These are phyloP conservation scores for Mesodorylaimus sp. DNA, from an alignment of 2,888 invertebrate genomes.

Conservation along the genomic window DNA sequence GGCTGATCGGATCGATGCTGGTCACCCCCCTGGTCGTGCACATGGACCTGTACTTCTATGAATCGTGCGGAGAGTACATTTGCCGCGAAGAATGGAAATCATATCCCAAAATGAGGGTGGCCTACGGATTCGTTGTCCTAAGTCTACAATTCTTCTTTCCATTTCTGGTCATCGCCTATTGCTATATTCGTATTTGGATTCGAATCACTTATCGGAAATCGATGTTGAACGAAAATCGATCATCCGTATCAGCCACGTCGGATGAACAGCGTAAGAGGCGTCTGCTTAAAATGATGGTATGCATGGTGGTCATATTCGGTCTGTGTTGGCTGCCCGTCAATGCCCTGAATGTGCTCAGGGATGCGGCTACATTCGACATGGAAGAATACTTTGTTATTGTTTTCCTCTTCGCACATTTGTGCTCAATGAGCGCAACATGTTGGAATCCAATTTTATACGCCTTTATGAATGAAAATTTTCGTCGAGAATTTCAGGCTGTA, in stretches of 20 bases:
- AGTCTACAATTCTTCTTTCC: constrained; percentile 81
- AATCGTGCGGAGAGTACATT: constrained; percentile 41
- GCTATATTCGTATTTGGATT: constrained; percentile 75
- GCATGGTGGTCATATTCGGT: constrained; percentile 86
- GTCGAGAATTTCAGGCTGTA: constrained; percentile 55
- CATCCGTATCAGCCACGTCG: no score
- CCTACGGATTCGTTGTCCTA: constrained; percentile 68
- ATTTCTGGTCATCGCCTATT: constrained; percentile 75
- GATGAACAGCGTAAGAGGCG: constrained; percentile 70
- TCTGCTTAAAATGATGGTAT: constrained; percentile 88
- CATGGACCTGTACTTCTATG: constrained; percentile 36
- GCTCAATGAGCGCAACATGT: constrained; percentile 79
- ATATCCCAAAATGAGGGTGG: constrained; percentile 50
- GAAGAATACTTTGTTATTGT: constrained; percentile 42
- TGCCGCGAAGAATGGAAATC: constrained; percentile 58
- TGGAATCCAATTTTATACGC: constrained; percentile 87
- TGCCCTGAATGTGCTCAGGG: constrained; percentile 54
- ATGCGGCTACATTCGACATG: constrained; percentile 31
- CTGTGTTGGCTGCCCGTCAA: constrained; percentile 70
- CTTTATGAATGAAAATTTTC: constrained; percentile 83
- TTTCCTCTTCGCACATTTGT: constrained; percentile 68
- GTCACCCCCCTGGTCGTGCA: constrained; percentile 77
- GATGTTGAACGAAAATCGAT: constrained; percentile 28
- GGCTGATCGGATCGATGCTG: constrained; percentile 66
- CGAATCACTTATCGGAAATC: not conserved